Evolutionary conservation across 2,113 vertebrate genomes (phyloP).

Genomic region (Gallinago media): DNA sequence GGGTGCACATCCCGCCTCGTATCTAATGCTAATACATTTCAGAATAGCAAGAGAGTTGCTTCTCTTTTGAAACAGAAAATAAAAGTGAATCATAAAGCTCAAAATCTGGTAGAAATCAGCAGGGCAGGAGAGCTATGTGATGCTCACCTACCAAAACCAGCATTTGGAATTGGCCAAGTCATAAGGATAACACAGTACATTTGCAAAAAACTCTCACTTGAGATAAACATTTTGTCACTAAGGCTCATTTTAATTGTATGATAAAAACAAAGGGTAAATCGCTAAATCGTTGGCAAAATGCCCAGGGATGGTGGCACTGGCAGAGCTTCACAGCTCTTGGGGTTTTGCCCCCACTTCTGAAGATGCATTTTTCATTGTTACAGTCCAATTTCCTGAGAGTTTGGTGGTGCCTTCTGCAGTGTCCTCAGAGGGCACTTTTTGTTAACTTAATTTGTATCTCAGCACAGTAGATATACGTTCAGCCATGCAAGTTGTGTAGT

Average conservation of each 20-base stretch:
- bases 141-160: not conserved
- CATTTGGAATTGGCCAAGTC: not conserved
- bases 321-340: not conserved
- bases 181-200: not conserved
- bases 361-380: not conserved
- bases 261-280: not conserved
- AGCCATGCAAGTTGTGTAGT: not conserved
- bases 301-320: not conserved
- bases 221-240: not conserved
- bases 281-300: not conserved
- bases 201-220: not conserved
- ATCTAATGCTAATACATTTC: not conserved
- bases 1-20: not conserved
- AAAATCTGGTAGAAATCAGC: not conserved
- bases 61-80: not conserved
- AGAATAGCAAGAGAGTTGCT: not conserved
- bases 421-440: not conserved
- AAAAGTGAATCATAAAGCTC: not conserved
- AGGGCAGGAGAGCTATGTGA: not conserved
- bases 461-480: not conserved
- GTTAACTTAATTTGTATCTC: not conserved
- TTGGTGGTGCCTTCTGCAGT: not conserved
- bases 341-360: not conserved
- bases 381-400: not conserved
- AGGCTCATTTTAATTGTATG: not conserved